Base-by-base conservation (phyloP, 2,113 vertebrate species). In the Delphinapterus leucas region DNA sequence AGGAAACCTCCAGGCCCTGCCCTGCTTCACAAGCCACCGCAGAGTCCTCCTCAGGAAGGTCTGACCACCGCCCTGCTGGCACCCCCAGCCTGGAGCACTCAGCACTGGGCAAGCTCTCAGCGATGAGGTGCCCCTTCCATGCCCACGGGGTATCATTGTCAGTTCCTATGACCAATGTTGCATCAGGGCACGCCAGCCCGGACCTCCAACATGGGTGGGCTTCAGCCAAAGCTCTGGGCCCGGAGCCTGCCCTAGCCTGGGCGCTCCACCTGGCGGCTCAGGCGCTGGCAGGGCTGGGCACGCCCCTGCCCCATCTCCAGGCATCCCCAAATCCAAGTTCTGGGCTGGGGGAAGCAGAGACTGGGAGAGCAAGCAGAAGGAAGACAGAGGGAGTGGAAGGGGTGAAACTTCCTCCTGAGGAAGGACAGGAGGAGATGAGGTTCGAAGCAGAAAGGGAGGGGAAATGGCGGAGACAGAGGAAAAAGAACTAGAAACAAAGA, bases 271-370 rank as follows among this genome's bases (percentile, higher is more conserved):
- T 6, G 28, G 55, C 58, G 68, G 47, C 21, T 33, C 12, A 20
- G 21, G 20, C 49, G 20, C 13, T 33, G 87, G 25, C 15, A 81
- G 53, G 26, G 73, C 33, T 21, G 53, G n/a, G 33, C 20, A 38
- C 15, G 76, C n/a, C 18, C 70, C 0, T 2, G 5, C 25, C 36
- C 18, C 28, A 68, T 85, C 70, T 63, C 60, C 11, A 70, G 89
- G 95, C 44, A 21, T 65, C n/a, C 70, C n/a, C 26, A 44, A 58
- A 26, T 53, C 26, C 82, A 85, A 47, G 14, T 6, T 86, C 65
- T 81, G 68, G 23, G 6, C 26, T 55, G 80, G 26, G 0, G 83
- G 95, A 93, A 98, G 96, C 70, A 95, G 93, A 90, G 28, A 81
- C 5, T 36, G 79, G 95, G 96, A 87, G 93, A 86, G 25, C 88